phyloP scores from a whole-genome alignment of 23 tunicate species.

The Styela plicata region DNA sequence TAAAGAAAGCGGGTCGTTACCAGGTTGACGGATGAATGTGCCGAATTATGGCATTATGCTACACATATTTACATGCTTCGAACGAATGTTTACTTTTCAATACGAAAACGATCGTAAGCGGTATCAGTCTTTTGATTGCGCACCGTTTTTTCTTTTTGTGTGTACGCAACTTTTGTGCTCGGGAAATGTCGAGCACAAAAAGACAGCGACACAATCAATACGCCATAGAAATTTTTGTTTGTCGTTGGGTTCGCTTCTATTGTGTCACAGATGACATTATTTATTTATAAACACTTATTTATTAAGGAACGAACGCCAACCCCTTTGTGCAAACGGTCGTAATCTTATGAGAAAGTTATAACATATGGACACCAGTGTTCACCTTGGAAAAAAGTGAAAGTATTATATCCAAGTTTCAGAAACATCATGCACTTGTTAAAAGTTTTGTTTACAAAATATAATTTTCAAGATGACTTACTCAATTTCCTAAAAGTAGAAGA shows the following conservation, averaged over 20 bases:
- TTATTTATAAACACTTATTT: constrained; percentile 42
- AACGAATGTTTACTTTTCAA: constrained; percentile 20
- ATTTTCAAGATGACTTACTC: too few species aligned
- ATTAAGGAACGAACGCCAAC: constrained; percentile 22
- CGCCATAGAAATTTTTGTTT: constrained; percentile 19
- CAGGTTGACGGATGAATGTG: not conserved
- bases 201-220: constrained; percentile 24
- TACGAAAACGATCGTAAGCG: not conserved
- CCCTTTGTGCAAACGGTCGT: constrained; percentile 33
- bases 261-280: constrained; percentile 38
- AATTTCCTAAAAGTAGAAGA: too few species aligned
- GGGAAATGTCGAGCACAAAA: constrained; percentile 22
- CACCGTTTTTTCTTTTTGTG: constrained; percentile 13
- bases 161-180: constrained; percentile 10
- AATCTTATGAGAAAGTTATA: constrained; percentile 40
- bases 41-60: constrained; percentile 21
- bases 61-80: constrained; percentile 32
- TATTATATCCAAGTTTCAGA: too few species aligned
- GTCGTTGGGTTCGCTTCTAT: constrained; percentile 30
- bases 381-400: not conserved
- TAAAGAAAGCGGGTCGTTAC: not conserved
- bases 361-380: not conserved
- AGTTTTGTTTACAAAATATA: too few species aligned
- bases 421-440: too few species aligned
- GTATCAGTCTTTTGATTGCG: constrained; percentile 20